These are phyloP conservation scores for Oscarella lobularis DNA, from an alignment of 37 sponge, comb jelly and placozoan species.

Conservation along the genomic window DNA sequence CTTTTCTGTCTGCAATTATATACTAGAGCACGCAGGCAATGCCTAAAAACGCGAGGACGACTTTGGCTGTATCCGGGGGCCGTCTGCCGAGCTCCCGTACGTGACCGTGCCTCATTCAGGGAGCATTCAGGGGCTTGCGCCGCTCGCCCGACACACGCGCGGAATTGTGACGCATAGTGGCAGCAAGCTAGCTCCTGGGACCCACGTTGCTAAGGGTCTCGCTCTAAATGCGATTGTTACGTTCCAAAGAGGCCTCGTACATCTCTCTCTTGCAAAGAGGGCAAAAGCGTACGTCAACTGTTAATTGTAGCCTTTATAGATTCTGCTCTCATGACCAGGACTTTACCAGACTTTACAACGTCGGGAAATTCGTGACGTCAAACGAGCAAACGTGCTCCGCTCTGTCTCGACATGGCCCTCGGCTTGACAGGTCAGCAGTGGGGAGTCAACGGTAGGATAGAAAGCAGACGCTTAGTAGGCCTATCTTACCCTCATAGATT, in stretches of 20 bases:
- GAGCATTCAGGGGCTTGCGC: no score
- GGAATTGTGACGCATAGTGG: not conserved
- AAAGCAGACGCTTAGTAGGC: no score
- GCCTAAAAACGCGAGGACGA: no score
- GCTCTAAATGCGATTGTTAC: conserved; percentile 47
- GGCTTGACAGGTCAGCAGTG: no score
- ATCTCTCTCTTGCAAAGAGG: conserved; percentile 25
- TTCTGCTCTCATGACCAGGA: conserved; percentile 57
- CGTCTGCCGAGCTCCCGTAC: not conserved
- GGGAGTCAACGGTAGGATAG: no score
- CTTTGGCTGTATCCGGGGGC: not conserved
- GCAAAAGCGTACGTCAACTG: conserved; percentile 50
- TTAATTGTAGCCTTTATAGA: conserved; percentile 38
- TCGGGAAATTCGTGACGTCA: conserved; percentile 34
- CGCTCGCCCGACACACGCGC: not conserved
- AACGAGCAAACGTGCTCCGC: no score
- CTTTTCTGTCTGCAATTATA: no score
- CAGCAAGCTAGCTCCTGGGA: not conserved
- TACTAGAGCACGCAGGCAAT: no score
- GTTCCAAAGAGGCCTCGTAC: conserved; percentile 36
- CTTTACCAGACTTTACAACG: conserved; percentile 22
- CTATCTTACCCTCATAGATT: no score
- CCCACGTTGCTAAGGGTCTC: conserved; percentile 20
- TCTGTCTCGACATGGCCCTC: no score
- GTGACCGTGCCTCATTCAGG: not conserved